Evolutionary conservation across 1,140 invertebrate species (phyloP).

Genomic region (Melipona quadrifasciata): DNA sequence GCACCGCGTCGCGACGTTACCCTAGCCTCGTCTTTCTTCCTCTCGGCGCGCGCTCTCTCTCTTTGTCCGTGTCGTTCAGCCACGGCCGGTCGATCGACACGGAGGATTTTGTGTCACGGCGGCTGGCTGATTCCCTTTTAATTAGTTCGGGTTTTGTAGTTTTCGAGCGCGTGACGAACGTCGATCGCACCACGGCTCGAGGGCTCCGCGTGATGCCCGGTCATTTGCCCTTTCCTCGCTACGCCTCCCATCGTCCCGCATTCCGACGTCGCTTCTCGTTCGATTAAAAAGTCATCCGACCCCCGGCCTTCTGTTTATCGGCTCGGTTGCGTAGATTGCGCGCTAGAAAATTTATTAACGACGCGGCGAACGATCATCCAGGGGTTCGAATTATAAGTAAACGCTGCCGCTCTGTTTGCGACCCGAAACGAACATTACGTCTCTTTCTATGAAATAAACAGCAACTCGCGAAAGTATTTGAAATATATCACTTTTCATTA

Average conservation of each 20-base stretch:
- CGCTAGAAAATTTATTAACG: slow-evolving; percentile 5
- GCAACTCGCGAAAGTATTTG: too few species aligned
- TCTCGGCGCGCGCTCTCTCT: background rate
- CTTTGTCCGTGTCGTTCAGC: slow-evolving; percentile 1
- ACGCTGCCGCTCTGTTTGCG: background rate
- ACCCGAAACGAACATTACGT: background rate
- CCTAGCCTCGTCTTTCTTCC: background rate
- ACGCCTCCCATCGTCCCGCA: slow-evolving; percentile 23
- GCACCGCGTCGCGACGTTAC: slow-evolving; percentile 48
- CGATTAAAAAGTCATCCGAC: slow-evolving; percentile 60
- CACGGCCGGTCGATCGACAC: slow-evolving; percentile 27
- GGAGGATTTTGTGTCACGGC: slow-evolving; percentile 50
- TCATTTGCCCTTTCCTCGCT: slow-evolving; percentile 51
- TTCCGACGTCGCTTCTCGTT: slow-evolving; percentile 41
- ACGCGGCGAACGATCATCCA: background rate
- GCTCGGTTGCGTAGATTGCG: background rate
- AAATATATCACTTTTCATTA: too few species aligned
- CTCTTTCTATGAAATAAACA: too few species aligned
- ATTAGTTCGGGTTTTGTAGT: slow-evolving; percentile 76
- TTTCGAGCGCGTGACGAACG: slow-evolving; percentile 62
- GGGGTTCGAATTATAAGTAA: too few species aligned
- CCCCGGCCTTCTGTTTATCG: slow-evolving; percentile 22
- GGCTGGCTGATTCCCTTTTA: slow-evolving; percentile 74
- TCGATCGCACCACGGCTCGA: slow-evolving; percentile 56
- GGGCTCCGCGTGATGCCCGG: slow-evolving; percentile 43